phyloP scores from a whole-genome alignment of 2,797 vertebrate genomes.

The Acrossocheilus fasciatus region DNA sequence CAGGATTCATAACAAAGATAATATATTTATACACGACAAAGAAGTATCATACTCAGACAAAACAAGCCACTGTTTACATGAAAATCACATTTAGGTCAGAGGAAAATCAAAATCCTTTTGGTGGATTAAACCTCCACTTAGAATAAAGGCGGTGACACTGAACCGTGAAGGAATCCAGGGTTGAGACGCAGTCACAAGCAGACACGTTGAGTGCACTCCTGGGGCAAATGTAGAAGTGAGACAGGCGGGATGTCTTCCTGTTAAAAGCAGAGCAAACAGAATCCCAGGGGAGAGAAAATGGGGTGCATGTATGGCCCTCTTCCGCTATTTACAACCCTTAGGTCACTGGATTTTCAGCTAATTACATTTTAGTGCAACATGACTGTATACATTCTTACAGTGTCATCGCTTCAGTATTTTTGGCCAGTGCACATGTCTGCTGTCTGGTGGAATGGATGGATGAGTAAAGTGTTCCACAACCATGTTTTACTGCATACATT shows the following conservation, averaged over 20 bases:
- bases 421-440: conserved; percentile 33
- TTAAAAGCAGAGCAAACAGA: conserved; percentile 33
- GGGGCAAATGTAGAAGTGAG: conserved; percentile 28
- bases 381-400: conserved; percentile 47
- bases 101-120: not conserved
- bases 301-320: conserved; percentile 30
- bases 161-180: conserved; percentile 17
- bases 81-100: conserved; percentile 36
- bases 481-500: conserved; percentile 9
- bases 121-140: not conserved
- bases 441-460: conserved; percentile 29
- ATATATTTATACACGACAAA: not conserved
- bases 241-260: conserved; percentile 36
- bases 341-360: conserved; percentile 58
- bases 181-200: conserved; percentile 38
- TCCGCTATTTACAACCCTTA: conserved; percentile 42
- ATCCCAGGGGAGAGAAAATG: conserved; percentile 51
- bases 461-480: not conserved
- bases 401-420: conserved; percentile 49
- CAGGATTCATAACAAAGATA: not conserved
- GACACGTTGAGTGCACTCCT: conserved; percentile 35
- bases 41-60: not conserved
- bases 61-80: conserved; percentile 13
- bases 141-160: conserved; percentile 2
- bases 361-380: conserved; percentile 53